These are phyloP conservation scores for Syngnathoides biaculeatus DNA, from an alignment of 2,113 vertebrate species.

Conservation along the genomic window DNA sequence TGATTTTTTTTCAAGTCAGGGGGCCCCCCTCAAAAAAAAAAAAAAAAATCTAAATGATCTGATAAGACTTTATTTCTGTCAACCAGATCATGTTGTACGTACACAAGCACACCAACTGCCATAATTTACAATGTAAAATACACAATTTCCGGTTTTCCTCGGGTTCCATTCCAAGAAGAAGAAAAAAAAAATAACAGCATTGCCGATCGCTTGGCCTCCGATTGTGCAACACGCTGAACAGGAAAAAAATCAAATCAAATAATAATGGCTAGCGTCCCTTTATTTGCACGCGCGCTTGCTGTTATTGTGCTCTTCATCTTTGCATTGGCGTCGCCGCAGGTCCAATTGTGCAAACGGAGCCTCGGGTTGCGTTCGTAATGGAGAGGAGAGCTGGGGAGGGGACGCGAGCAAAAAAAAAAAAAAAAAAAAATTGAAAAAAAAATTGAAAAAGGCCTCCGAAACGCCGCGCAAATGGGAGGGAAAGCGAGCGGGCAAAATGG, in stretches of 20 bases:
- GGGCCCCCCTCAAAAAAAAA: too few species aligned
- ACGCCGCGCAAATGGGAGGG: not conserved
- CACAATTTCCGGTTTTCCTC: not conserved
- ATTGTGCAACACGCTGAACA: not conserved
- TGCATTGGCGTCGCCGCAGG: conserved; percentile 5
- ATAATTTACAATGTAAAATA: not conserved
- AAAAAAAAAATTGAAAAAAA: too few species aligned
- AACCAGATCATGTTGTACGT: too few species aligned
- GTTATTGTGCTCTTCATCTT: not conserved
- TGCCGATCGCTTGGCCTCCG: not conserved
- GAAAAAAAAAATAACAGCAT: not conserved
- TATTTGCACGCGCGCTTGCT: not conserved
- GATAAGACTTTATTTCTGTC: too few species aligned
- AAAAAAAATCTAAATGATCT: too few species aligned
- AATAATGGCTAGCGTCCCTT: not conserved
- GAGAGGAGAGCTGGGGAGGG: not conserved
- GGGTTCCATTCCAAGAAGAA: not conserved
- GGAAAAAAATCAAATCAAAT: not conserved
- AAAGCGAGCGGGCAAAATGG: not conserved
- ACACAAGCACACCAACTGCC: not conserved
- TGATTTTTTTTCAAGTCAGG: not conserved
- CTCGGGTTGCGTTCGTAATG: not conserved
- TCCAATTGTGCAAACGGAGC: conserved; percentile 11
- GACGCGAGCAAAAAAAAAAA: not conserved
- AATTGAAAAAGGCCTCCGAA: not conserved